These are phyloP conservation scores for Porites australiensis DNA, from an alignment of 64 coral and sea anemone genomes.

Conservation along the genomic window DNA sequence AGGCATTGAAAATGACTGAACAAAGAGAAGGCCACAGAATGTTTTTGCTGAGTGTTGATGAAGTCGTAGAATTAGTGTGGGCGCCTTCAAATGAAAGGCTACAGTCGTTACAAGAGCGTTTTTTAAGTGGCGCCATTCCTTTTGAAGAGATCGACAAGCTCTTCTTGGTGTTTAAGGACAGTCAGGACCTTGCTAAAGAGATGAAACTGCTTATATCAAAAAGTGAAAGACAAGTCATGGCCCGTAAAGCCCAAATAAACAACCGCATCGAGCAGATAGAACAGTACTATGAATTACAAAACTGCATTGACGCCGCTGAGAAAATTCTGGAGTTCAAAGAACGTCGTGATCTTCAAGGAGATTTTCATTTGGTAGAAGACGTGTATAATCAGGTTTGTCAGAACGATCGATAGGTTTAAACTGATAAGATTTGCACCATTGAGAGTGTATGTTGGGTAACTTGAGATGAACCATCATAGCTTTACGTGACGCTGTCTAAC, in stretches of 20 bases:
- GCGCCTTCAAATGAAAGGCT: conserved; percentile 30
- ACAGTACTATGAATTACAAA: conserved; percentile 28
- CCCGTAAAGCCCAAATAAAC: neutral
- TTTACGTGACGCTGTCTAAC: no score
- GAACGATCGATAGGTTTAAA: no score
- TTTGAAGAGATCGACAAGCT: conserved; percentile 50
- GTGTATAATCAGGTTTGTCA: conserved; percentile 39
- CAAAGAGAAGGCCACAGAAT: conserved; percentile 8
- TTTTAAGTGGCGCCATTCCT: conserved; percentile 1
- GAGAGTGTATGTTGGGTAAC: no score
- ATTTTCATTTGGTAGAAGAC: conserved; percentile 47
- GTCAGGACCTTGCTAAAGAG: conserved; percentile 31
- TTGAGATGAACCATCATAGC: no score
- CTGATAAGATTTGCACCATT: no score
- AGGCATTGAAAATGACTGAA: neutral
- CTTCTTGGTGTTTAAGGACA: conserved; percentile 18
- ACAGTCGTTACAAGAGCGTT: neutral
- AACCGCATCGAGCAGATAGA: conserved; percentile 19
- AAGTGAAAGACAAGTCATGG: neutral
- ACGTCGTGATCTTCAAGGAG: conserved; percentile 11
- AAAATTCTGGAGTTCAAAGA: conserved; percentile 56
- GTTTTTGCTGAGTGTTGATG: neutral
- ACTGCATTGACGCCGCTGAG: conserved; percentile 42
- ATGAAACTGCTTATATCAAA: neutral
- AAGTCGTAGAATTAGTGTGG: conserved; percentile 51